phyloP scores from a whole-genome alignment of 64 coral and sea anemone species.

The Dendronephthya gigantea region DNA sequence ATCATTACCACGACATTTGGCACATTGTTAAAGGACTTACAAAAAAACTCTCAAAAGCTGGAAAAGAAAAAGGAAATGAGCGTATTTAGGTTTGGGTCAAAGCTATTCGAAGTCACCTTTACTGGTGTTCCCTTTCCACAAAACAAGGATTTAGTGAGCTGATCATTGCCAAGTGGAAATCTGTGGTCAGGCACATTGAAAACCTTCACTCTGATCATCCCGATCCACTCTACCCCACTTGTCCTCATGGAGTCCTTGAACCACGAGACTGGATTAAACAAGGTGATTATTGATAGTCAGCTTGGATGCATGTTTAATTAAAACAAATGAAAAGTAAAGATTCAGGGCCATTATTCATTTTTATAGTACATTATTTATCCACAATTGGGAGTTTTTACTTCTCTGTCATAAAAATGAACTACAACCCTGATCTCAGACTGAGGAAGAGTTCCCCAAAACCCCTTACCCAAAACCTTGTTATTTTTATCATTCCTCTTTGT shows the following conservation, averaged over 20 bases:
- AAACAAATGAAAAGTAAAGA: background rate
- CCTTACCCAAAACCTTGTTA: too few relatives aligned
- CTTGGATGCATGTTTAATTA: background rate
- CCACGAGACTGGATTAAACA: constrained; percentile 21
- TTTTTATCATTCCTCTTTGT: too few relatives aligned
- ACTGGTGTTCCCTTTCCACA: constrained; percentile 13
- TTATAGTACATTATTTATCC: too few relatives aligned
- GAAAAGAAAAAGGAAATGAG: background rate
- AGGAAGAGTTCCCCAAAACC: too few relatives aligned
- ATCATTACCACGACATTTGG: background rate
- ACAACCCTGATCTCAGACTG: too few relatives aligned
- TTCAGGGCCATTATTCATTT: background rate
- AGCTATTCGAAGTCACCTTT: constrained; percentile 10
- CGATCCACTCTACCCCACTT: background rate
- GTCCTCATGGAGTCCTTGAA: constrained; percentile 27
- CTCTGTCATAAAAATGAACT: too few relatives aligned
- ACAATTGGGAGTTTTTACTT: too few relatives aligned
- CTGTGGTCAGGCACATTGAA: background rate
- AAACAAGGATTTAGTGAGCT: constrained; percentile 16
- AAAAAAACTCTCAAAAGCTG: background rate
- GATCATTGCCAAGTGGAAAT: constrained; percentile 39
- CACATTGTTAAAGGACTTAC: background rate
- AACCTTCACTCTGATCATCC: constrained; percentile 22
- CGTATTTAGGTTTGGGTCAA: background rate
- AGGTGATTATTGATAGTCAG: background rate